Evolutionary conservation across 1,140 invertebrate genomes (phyloP).

Genomic region (Eumaeus atala): DNA sequence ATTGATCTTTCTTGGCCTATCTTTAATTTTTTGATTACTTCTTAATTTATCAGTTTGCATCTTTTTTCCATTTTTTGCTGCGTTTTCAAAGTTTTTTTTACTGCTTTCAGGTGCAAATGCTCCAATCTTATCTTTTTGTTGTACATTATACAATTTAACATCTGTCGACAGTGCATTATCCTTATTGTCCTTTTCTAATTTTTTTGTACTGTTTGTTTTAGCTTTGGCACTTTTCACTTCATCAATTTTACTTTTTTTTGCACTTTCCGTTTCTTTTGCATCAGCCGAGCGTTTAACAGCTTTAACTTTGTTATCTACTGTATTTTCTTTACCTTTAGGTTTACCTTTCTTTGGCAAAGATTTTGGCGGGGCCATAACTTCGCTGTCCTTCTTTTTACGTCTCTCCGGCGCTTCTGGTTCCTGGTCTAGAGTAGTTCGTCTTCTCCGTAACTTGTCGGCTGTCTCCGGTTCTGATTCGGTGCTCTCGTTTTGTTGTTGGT

Average conservation of each 20-base stretch:
- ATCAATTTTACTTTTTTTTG: conserved; percentile 14
- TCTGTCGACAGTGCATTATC: not conserved
- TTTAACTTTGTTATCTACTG: conserved; percentile 14
- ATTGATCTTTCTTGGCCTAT: not conserved
- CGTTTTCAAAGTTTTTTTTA: conserved; percentile 5
- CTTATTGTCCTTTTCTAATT: not conserved
- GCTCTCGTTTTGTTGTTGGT: conserved; percentile 26
- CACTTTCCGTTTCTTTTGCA: not conserved
- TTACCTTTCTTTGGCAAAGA: conserved; percentile 43
- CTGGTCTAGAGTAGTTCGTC: conserved; percentile 26
- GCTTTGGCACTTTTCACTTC: not conserved
- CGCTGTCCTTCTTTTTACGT: conserved; percentile 24
- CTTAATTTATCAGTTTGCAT: not conserved
- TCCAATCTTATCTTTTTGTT: no score
- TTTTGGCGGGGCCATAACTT: conserved; percentile 57
- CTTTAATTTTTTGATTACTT: not conserved
- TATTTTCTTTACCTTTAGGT: conserved; percentile 34
- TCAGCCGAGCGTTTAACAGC: conserved; percentile 15
- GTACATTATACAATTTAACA: not conserved
- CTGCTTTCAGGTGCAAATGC: not conserved
- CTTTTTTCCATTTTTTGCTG: not conserved
- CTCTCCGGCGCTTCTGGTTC: conserved; percentile 26
- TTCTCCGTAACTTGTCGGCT: conserved; percentile 16
- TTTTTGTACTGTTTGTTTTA: not conserved
- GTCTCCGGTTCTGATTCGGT: conserved; percentile 34